Evolutionary conservation across 1,140 invertebrate species (phyloP).

Genomic region (Eupristina koningsbergeri): DNA sequence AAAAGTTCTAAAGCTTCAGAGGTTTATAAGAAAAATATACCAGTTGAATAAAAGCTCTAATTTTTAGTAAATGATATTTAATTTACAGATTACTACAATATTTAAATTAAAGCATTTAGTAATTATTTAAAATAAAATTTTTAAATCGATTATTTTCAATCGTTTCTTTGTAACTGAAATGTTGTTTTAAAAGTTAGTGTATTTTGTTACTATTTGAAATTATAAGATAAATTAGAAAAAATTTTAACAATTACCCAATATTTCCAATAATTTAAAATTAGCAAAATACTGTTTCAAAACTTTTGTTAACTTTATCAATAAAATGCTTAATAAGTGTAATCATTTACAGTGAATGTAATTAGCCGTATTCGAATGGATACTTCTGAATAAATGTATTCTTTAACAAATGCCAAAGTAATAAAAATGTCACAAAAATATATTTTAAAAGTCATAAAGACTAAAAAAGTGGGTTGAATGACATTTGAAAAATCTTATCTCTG

Average conservation of each 20-base stretch:
- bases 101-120: conserved; percentile 15
- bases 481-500: conserved; percentile 57
- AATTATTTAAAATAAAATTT: conserved; percentile 33
- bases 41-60: not conserved
- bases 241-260: conserved; percentile 11
- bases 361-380: not conserved
- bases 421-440: conserved; percentile 61
- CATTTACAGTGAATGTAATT: conserved; percentile 32
- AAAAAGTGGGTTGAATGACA: conserved; percentile 63
- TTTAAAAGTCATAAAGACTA: conserved; percentile 64
- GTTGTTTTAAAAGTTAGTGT: too few species aligned
- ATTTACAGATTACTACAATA: not conserved
- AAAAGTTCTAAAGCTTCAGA: conserved; percentile 10
- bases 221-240: not conserved
- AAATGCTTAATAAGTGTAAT: conserved; percentile 22
- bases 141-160: too few species aligned
- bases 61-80: conserved; percentile 5
- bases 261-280: too few species aligned
- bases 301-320: conserved; percentile 34
- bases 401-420: conserved; percentile 62
- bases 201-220: not conserved
- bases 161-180: too few species aligned
- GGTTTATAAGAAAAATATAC: conserved; percentile 1
- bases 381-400: conserved; percentile 58
- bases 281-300: conserved; percentile 4